Percentiles rank a stretch among this genome's conserved stretches.
phyloP scores from a whole-genome alignment of 2,113 vertebrate genomes.

The Stictonetta naevosa region DNA sequence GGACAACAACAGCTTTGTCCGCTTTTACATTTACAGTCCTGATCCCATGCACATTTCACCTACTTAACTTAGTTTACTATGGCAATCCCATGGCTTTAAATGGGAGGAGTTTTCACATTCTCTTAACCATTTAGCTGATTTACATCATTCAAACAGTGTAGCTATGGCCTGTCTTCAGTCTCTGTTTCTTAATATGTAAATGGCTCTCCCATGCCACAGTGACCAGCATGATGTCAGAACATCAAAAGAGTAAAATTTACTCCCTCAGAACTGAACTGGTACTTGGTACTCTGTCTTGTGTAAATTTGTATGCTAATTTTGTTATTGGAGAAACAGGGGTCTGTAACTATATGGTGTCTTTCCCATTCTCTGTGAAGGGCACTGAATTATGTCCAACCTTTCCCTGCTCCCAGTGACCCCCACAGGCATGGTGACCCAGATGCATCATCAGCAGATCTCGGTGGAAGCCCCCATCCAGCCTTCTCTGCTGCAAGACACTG shows the following conservation, averaged over 20 bases:
- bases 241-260: not conserved
- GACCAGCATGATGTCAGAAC: not conserved
- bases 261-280: not conserved
- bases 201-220: not conserved
- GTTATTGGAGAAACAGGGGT: not conserved
- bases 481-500: not conserved
- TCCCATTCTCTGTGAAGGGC: not conserved
- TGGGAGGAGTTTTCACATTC: not conserved
- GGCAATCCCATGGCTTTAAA: not conserved
- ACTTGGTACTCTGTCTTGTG: not conserved
- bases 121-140: not conserved
- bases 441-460: not conserved
- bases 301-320: not conserved
- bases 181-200: not conserved
- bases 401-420: not conserved
- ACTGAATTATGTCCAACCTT: not conserved
- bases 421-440: not conserved
- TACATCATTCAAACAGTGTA: not conserved
- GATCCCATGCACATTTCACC: not conserved
- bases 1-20: not conserved
- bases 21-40: not conserved
- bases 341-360: rapidly evolving
- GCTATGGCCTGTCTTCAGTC: not conserved
- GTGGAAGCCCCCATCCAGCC: not conserved
- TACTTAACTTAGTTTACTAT: not conserved